A percentile compares a stretch with the other conserved stretches of the same genome.
Evolutionary conservation across 2,888 invertebrate species (phyloP).

Genomic region (Sarcophaga subvicina): DNA sequence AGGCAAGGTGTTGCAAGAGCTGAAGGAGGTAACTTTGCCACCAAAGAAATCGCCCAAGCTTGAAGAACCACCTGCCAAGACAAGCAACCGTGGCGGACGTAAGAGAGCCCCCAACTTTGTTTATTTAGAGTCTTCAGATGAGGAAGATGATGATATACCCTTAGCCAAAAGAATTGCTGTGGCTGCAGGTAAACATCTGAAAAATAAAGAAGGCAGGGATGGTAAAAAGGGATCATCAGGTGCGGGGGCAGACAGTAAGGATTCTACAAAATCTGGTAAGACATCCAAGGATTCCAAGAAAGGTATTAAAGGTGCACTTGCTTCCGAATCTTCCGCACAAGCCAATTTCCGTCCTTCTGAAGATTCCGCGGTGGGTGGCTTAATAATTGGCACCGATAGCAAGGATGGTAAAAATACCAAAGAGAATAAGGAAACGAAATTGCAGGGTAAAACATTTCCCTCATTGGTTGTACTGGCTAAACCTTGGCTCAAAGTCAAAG

Average conservation of each 20-base stretch:
- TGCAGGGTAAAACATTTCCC: constrained; percentile 91
- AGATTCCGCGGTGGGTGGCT: constrained; percentile 88
- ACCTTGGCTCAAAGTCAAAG: constrained; percentile 89
- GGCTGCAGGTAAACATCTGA: constrained; percentile 74
- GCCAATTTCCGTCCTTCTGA: constrained; percentile 86
- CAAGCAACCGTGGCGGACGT: constrained; percentile 71
- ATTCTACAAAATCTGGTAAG: constrained; percentile 42
- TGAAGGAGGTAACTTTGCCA: constrained; percentile 78
- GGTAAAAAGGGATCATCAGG: constrained; percentile 27
- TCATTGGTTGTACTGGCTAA: constrained; percentile 92
- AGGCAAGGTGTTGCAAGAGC: constrained; percentile 81
- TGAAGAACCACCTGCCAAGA: constrained; percentile 70
- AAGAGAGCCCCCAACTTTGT: constrained; percentile 76
- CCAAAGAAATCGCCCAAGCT: constrained; percentile 76
- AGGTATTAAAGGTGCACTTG: constrained; percentile 41
- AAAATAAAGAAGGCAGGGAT: constrained; percentile 61
- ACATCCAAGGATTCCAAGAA: constrained; percentile 55
- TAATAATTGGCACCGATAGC: constrained; percentile 85
- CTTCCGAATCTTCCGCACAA: constrained; percentile 64
- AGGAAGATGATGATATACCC: constrained; percentile 82
- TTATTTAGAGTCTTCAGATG: constrained; percentile 80
- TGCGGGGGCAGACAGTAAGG: constrained; percentile 31
- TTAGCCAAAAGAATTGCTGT: constrained; percentile 81
- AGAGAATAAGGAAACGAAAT: constrained; percentile 88
- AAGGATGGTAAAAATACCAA: constrained; percentile 84